Conservation (phyloP, 2,113 vertebrate species). For the Embiotoca jacksoni region DNA sequence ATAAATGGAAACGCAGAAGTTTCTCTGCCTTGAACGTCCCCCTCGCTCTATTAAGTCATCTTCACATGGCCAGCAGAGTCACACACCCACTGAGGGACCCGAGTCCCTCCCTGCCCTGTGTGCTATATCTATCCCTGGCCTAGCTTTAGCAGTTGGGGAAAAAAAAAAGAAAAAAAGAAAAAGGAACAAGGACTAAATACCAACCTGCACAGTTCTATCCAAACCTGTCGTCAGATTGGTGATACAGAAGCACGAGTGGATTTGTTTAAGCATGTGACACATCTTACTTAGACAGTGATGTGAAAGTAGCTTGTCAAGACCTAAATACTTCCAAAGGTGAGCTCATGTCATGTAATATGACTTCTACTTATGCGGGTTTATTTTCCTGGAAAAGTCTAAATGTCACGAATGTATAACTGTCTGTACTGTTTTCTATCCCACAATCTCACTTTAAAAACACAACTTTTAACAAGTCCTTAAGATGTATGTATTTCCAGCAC, state of each 20-base stretch:
- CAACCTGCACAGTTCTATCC: conserved; percentile 16
- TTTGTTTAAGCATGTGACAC: no score
- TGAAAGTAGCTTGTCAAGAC: not conserved
- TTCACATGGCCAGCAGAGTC: conserved; percentile 48
- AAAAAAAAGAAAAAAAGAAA: not conserved
- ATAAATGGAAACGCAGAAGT: conserved; percentile 35
- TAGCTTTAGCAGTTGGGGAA: conserved; percentile 50
- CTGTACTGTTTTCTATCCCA: no score
- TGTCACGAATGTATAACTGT: not conserved
- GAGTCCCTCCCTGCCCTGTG: conserved; percentile 37
- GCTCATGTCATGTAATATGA: not conserved
- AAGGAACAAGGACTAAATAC: conserved; percentile 11
- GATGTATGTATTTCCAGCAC: no score
- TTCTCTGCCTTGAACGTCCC: not conserved
- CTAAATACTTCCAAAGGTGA: not conserved
- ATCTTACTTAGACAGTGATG: no score
- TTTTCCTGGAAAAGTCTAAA: no score
- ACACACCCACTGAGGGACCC: conserved; percentile 46
- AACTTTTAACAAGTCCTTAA: no score
- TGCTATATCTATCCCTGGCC: conserved; percentile 61
- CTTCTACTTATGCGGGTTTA: not conserved
- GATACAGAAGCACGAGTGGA: not conserved
- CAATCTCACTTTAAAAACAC: no score
- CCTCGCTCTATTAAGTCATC: conserved; percentile 25
- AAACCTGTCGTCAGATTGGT: not conserved